Evolutionary conservation across 2,797 vertebrate species (phyloP), one percentile per base, ranked within the genome.

Genomic region (Jordanella pulchra): DNA sequence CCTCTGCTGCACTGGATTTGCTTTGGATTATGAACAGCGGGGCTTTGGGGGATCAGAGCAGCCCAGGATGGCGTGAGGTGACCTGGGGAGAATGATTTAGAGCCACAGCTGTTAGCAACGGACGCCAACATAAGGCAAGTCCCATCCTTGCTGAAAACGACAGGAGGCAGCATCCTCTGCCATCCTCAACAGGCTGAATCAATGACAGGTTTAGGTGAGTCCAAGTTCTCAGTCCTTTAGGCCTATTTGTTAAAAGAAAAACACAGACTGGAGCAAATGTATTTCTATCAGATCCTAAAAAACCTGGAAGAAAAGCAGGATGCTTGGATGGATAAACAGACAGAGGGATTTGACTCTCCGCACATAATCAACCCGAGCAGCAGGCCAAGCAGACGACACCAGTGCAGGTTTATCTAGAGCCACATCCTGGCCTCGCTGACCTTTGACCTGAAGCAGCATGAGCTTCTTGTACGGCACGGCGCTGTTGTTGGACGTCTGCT

Each of bases 401-500:
- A 61, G 18, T 13, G 58, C 10, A 17, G 9, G 60, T 60, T 65
- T 70, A 18, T 69, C 13, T 55, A 14, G 39, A 68, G 53, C 7
- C 7, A 45, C 35, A 28, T 35, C 42, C 56, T 12, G n/a, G 23
- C 35, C 61, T 27, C 0, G 75, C 87, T 87, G 79, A 98, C 97
- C 97, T 97, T 99, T 99, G 90, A 99, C 83, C 85, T 98, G 97
- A 75, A 99, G 60, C 71, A 99, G 90, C 97, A 99, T 99, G 75
- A 97, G 89, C 78, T 96, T 97, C 91, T 97, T 97, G 91, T 96
- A 97, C 6, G 97, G 97, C 91, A 97, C 95, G 0, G 97, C 96
- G 0, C 97, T 98, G 92, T 97, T 98, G 93, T 97, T 98, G 63
- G 97, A 97, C 88, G 95, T 95, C 85, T 97, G 96, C 78, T 99